phyloP scores from a whole-genome alignment of 2,888 invertebrate species.

The Drosophila differens region DNA sequence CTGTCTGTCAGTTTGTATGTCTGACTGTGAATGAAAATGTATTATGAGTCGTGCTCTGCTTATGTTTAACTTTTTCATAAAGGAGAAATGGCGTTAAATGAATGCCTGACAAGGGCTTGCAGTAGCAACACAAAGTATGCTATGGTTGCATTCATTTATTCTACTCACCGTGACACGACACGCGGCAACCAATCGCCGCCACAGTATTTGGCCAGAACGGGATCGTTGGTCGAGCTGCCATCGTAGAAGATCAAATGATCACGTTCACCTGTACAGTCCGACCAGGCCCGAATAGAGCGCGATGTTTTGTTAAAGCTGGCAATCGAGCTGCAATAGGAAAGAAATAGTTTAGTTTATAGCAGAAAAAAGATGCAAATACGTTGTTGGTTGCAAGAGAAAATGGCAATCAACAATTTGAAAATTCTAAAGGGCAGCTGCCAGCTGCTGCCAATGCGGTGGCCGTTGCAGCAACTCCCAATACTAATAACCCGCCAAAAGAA shows the following conservation, averaged over 20 bases:
- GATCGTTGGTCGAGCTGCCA: slow-evolving; percentile 92
- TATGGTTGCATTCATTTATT: slow-evolving; percentile 11
- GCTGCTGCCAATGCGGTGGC: neutral
- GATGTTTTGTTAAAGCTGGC: slow-evolving; percentile 90
- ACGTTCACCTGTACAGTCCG: slow-evolving; percentile 92
- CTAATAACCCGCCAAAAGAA: neutral
- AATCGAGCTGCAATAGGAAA: slow-evolving; percentile 81
- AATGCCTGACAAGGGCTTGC: slow-evolving; percentile 54
- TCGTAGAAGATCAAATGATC: slow-evolving; percentile 95
- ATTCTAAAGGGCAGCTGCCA: neutral
- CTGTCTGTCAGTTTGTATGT: slow-evolving; percentile 46
- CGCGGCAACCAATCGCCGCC: slow-evolving; percentile 94
- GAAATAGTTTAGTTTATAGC: neutral
- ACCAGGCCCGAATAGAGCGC: slow-evolving; percentile 91
- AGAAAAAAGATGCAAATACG: neutral
- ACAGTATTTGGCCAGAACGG: slow-evolving; percentile 94
- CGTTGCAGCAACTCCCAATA: neutral
- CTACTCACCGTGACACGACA: slow-evolving; percentile 88
- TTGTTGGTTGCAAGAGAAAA: neutral
- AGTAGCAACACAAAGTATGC: slow-evolving; percentile 21
- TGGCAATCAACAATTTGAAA: neutral
- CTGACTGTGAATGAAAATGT: slow-evolving; percentile 59
- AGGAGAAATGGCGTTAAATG: slow-evolving; percentile 73
- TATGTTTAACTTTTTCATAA: slow-evolving; percentile 75
- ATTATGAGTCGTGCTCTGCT: slow-evolving; percentile 65